Base-by-base conservation (phyloP, 2,113 vertebrate genomes). In the Pterocles gutturalis region DNA sequence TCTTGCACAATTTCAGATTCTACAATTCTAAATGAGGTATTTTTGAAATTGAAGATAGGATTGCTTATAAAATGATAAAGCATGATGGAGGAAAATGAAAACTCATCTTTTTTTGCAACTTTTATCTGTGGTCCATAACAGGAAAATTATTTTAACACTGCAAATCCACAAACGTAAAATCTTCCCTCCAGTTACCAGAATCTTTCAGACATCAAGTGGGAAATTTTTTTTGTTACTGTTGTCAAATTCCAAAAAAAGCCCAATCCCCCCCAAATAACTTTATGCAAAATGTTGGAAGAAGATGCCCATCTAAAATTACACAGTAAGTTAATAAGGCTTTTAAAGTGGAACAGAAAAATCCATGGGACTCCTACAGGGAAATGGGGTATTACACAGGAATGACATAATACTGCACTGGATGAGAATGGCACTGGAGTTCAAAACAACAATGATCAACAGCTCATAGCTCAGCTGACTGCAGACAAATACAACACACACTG, bases 371-470 rank as follows among this genome's bases (percentile, higher is more conserved):
- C 81, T 92, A 96, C 76, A 83, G 91, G 94, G 90, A 62, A 89
- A 89, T 1, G 5, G 49, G 88, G 53, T 33, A n/a, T 76, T 69
- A 92, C 93, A 96, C 83, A 90, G 75, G 91, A 96, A 95, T 89
- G 65, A 96, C 57, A 11, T 96, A 98, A 98, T 97, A 98, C 98
- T 97, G 97, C 95, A 93, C 92, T 96, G 96, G 84, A 90, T 96
- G 96, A 93, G 97, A 93, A 98, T 99, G 98, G 99, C 99, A 99
- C 99, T 99, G 98, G 83, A 98, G 98, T 98, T 97, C 96, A 96
- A 97, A 97, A 98, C 97, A 98, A 98, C 97, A 97, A 97, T 94
- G 98, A 98, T 97, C 98, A 97, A 98, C 98, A 98, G 97, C 97
- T 98, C 98, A 98, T 97, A 98, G 98, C 98, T 99, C 96, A 97